These are phyloP conservation scores for Gari tellinella DNA, from an alignment of 2,888 invertebrate genomes.

Conservation along the genomic window DNA sequence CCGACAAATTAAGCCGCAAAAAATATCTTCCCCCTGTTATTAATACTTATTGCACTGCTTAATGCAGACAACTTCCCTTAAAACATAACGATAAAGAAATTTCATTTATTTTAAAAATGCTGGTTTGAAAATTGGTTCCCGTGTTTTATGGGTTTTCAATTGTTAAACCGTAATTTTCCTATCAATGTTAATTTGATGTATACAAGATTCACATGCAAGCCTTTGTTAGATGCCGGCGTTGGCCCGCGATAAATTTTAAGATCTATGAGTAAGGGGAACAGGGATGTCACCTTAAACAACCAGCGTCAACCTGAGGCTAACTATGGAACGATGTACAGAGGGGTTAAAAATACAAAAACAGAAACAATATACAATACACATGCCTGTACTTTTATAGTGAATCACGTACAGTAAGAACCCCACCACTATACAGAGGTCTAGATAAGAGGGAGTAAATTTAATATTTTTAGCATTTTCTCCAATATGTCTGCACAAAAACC, in stretches of 20 bases:
- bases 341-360: too few relatives aligned
- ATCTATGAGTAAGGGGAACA: too few relatives aligned
- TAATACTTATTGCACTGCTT: conserved; percentile 27
- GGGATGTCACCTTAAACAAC: too few relatives aligned
- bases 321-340: too few relatives aligned
- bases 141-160: conserved; percentile 50
- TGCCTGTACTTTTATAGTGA: too few relatives aligned
- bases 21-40: conserved; percentile 17
- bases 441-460: too few relatives aligned
- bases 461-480: too few relatives aligned
- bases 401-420: too few relatives aligned
- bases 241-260: background rate
- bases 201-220: conserved; percentile 47
- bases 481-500: too few relatives aligned
- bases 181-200: conserved; percentile 52
- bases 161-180: conserved; percentile 58
- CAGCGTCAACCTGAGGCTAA: too few relatives aligned
- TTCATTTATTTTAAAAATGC: conserved; percentile 44
- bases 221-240: conserved; percentile 1
- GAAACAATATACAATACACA: too few relatives aligned
- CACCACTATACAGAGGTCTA: too few relatives aligned
- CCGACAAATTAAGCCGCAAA: conserved; percentile 25
- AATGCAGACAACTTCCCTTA: background rate
- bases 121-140: conserved; percentile 47
- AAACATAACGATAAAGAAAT: conserved; percentile 29